These are phyloP conservation scores for Ceyx melanurus DNA, from an alignment of 2,113 vertebrate genomes.

Conservation along the genomic window DNA sequence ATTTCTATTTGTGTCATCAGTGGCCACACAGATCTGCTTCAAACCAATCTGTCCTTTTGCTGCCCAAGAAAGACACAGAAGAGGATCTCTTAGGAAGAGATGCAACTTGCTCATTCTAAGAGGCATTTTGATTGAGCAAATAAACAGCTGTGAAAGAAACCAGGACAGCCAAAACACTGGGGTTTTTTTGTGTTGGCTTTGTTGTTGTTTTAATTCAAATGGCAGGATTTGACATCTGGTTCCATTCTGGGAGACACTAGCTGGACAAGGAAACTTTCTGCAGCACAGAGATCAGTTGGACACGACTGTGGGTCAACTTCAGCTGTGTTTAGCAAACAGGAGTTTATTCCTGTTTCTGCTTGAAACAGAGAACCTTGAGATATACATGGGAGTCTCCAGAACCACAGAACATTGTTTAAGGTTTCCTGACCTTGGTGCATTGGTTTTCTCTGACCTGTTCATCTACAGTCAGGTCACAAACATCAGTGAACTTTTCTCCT, in stretches of 20 bases:
- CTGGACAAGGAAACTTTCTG: not conserved
- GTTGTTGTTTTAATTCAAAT: not conserved
- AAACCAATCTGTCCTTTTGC: not conserved
- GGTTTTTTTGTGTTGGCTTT: no score
- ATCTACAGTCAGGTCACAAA: not conserved
- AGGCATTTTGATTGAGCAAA: not conserved
- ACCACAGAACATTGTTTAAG: not conserved
- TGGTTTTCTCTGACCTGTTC: not conserved
- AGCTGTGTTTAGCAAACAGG: not conserved
- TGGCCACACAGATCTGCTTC: not conserved
- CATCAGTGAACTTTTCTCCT: not conserved
- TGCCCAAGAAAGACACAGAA: not conserved
- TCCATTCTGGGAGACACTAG: not conserved
- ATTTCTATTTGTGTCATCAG: not conserved
- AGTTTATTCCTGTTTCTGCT: not conserved
- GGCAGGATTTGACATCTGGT: not conserved
- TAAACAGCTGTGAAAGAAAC: not conserved
- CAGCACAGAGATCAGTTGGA: not conserved
- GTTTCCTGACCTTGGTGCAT: not conserved
- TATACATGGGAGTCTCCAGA: not conserved
- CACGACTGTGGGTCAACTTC: not conserved
- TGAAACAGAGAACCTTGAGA: not conserved
- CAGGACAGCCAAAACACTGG: not conserved
- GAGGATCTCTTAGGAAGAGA: not conserved
- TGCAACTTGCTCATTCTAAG: not conserved